These are phyloP conservation scores for Ancistrus triradiatus DNA, from an alignment of 2,113 vertebrate species.

Conservation along the genomic window DNA sequence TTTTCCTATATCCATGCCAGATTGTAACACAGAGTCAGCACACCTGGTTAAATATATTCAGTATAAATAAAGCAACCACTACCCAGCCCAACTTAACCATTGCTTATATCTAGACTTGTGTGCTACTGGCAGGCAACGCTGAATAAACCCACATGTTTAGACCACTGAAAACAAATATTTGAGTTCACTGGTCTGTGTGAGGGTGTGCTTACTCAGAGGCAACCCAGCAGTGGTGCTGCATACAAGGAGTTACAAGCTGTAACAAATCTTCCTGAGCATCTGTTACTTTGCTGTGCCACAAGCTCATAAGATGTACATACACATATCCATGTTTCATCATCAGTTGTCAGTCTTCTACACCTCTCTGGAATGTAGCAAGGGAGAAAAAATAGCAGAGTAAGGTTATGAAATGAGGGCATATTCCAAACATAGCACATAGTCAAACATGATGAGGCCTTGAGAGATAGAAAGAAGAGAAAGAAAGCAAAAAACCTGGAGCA, in stretches of 20 bases:
- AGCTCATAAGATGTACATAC: conserved; percentile 46
- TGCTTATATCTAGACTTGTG: conserved; percentile 16
- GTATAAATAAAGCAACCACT: conserved; percentile 5
- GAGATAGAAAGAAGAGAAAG: conserved; percentile 20
- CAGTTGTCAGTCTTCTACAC: conserved; percentile 54
- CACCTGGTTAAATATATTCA: background rate
- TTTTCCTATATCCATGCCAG: conserved; percentile 1
- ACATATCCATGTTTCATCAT: conserved; percentile 56
- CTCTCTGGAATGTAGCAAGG: conserved; percentile 31
- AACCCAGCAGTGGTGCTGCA: conserved; percentile 22
- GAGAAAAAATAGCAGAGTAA: conserved; percentile 14
- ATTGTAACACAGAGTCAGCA: background rate
- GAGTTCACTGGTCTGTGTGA: conserved; percentile 29
- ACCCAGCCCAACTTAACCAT: background rate
- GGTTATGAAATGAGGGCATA: conserved; percentile 30
- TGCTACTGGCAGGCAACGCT: conserved; percentile 12
- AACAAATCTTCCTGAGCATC: conserved; percentile 50
- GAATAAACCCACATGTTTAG: conserved; percentile 17
- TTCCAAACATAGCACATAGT: conserved; percentile 22
- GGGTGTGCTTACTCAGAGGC: conserved; percentile 35
- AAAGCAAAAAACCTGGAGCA: background rate
- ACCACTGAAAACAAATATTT: conserved; percentile 37
- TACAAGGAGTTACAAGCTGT: conserved; percentile 41
- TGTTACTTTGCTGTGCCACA: conserved; percentile 52
- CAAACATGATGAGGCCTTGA: conserved; percentile 16